Evolutionary conservation across 2,888 invertebrate species (phyloP), one percentile per base, ranked within the genome.

Genomic region (Acleris literana): DNA sequence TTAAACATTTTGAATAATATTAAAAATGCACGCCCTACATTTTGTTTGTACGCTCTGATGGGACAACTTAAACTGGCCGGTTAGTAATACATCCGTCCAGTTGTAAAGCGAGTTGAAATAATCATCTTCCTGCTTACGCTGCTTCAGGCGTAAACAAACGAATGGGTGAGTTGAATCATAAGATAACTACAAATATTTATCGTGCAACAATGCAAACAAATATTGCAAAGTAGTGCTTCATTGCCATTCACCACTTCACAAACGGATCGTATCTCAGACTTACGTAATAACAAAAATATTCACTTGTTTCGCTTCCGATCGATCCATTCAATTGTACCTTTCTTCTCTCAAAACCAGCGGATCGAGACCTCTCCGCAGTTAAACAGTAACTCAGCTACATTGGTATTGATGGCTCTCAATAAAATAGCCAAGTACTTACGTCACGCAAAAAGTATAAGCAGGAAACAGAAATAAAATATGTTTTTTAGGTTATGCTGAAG

Each of bases 211-310:
- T 83, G 87, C 73, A 83, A 78, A 84, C 79, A 52, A 39, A 64
- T 69, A 63, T 57, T 65, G 71, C 70, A 77, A 80, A 80, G 77
- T 79, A 81, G 85, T 81, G 80, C 80, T 80, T 75, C 76, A 79
- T 76, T 77, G 78, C 86, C 87, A 83, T 84, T 89, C 88, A 87
- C 88, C 80, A 76, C 76, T 71, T 71, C 74, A 76, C 77, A 78
- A 81, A 76, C 78, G 71, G 78, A 83, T 83, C 76, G 74, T 78
- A 76, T 76, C 78, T 73, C 63, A 48, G 51, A 43, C 73, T 90
- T 90, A 86, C 82, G 81, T 87, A 88, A 90, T 72, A 76, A 76
- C 76, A 74, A 82, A 84, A 80, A 84, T 79, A 84, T 81, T 78
- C 53, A 78, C 78, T 83, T 74, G 74, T 78, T 82, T 84, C 79